Percentiles rank a stretch among this genome's conserved stretches.
These are phyloP conservation scores for Corythornis vintsioides DNA, from an alignment of 2,113 vertebrate genomes.

Conservation along the genomic window DNA sequence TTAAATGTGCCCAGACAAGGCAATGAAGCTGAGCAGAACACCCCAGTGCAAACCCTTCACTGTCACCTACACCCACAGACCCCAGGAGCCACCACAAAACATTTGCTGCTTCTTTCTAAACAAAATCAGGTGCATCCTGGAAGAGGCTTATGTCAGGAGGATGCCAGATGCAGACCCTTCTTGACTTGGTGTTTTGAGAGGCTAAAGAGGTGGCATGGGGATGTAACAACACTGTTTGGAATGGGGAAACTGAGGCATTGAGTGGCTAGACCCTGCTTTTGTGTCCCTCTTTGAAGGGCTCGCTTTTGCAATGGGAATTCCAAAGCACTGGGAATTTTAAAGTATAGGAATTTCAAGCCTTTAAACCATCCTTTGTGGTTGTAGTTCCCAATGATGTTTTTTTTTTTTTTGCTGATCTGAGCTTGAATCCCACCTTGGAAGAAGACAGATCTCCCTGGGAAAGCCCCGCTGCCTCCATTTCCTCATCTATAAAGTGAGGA, in stretches of 20 bases:
- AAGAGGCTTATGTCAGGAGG: neutral
- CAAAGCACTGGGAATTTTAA: neutral
- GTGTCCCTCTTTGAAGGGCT: neutral
- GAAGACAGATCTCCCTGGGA: neutral
- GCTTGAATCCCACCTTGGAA: neutral
- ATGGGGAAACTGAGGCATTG: neutral
- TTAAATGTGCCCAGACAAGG: neutral
- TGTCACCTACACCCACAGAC: too few species aligned
- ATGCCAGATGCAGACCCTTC: neutral
- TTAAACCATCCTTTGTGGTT: neutral
- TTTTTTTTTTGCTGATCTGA: neutral
- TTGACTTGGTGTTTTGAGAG: neutral
- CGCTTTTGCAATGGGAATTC: neutral
- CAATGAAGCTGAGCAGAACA: neutral
- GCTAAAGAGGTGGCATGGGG: fast-evolving
- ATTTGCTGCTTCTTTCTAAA: conserved; percentile 15
- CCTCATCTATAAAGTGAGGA: neutral
- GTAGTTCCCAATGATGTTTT: fast-evolving
- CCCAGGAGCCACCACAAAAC: neutral
- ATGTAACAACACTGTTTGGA: neutral
- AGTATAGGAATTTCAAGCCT: neutral
- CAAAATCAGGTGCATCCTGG: neutral
- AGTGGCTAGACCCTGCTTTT: neutral
- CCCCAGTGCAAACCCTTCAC: neutral
- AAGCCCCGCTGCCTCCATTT: neutral